phyloP scores from a whole-genome alignment of 1,140 invertebrate genomes.

The Drosophila jambulina region DNA sequence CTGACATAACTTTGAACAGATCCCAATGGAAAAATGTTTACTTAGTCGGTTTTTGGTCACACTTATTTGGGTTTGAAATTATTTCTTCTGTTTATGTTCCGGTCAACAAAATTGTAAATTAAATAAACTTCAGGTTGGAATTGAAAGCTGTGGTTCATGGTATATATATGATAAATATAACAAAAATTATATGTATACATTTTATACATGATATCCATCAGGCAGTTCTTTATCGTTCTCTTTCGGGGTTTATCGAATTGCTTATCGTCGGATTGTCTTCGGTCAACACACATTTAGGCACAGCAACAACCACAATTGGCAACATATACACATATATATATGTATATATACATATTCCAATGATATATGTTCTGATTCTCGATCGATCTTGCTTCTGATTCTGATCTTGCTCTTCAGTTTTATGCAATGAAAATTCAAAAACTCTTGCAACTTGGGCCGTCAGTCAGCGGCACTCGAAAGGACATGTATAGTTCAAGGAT shows the following conservation, averaged over 20 bases:
- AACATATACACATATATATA: constrained; percentile 48
- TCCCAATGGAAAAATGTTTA: constrained; percentile 73
- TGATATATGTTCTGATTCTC: constrained; percentile 1
- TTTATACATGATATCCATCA: constrained; percentile 45
- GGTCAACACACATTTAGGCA: constrained; percentile 58
- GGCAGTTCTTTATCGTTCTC: constrained; percentile 29
- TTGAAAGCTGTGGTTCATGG: constrained; percentile 71
- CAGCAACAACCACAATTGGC: constrained; percentile 82
- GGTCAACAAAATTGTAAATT: constrained; percentile 52
- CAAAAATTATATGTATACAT: constrained; percentile 60
- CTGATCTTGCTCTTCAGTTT: constrained; percentile 61
- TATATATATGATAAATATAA: constrained; percentile 60
- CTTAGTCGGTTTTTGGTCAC: constrained; percentile 19
- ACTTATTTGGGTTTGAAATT: constrained; percentile 4
- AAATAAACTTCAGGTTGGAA: constrained; percentile 70
- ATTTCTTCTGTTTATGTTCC: constrained; percentile 23
- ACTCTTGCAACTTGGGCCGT: constrained; percentile 54
- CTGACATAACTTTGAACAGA: constrained; percentile 79
- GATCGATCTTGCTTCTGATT: constrained; percentile 6
- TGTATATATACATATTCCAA: constrained; percentile 35
- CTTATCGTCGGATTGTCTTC: constrained; percentile 59
- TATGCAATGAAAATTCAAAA: constrained; percentile 82
- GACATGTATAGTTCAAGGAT: constrained; percentile 70
- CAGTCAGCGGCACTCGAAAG: constrained; percentile 48
- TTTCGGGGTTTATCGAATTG: constrained; percentile 27